A percentile compares a stretch with the other conserved stretches of the same genome.
Conservation (phyloP, 2,113 vertebrate species). For the Pygoscelis adeliae region DNA sequence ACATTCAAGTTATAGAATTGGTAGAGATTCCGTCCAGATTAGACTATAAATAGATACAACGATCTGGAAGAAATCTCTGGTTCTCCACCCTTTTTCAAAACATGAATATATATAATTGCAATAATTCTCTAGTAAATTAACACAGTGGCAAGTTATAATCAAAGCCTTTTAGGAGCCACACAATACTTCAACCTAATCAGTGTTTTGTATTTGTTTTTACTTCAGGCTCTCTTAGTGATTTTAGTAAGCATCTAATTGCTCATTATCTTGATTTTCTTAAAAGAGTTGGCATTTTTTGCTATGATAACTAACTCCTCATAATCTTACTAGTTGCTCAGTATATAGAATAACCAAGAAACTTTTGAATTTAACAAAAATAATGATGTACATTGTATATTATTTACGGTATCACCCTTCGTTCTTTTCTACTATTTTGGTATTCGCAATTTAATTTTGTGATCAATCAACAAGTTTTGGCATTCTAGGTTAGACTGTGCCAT, state of each 20-base stretch:
- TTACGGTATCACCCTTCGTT: not conserved
- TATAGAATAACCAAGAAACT: not conserved
- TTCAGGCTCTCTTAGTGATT: conserved; percentile 19
- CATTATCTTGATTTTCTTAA: not conserved
- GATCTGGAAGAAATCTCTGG: not conserved
- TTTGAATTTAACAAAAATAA: not conserved
- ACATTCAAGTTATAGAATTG: not conserved
- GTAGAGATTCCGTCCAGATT: not conserved
- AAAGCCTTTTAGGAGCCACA: conserved; percentile 18
- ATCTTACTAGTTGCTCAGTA: not conserved
- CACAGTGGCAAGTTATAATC: conserved; percentile 23
- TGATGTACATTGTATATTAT: not conserved
- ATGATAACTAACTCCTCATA: not conserved
- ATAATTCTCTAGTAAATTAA: conserved; percentile 15
- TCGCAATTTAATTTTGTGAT: not conserved
- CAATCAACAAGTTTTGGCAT: not conserved
- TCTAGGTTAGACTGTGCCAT: not conserved
- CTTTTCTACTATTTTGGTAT: not conserved
- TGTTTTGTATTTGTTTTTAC: conserved; percentile 44
- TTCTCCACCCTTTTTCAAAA: conserved; percentile 1
- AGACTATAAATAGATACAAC: conserved; percentile 14
- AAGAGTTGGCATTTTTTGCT: not conserved
- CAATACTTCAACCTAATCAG: conserved; percentile 25
- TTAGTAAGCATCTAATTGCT: not conserved
- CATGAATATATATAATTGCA: conserved; percentile 47